Evolutionary conservation across 2,888 invertebrate species (phyloP).

Genomic region (Oxystoma pomonae): DNA sequence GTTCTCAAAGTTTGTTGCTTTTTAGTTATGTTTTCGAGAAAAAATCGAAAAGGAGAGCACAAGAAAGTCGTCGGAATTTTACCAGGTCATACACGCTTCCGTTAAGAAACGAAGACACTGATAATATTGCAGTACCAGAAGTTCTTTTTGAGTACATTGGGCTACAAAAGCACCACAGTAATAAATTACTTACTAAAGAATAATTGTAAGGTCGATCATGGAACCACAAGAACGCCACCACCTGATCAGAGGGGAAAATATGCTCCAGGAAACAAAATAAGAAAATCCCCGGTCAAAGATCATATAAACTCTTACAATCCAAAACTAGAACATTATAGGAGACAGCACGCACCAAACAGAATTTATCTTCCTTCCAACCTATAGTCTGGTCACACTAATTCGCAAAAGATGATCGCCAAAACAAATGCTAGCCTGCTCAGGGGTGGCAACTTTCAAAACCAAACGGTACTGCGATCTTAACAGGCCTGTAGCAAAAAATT

Average conservation of each 20-base stretch:
- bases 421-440: no score
- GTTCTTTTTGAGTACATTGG: conserved; percentile 3
- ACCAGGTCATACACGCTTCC: neutral
- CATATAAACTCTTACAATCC: conserved; percentile 4
- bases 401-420: no score
- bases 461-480: no score
- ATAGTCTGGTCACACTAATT: no score
- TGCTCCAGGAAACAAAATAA: neutral
- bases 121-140: neutral
- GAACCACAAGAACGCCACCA: neutral
- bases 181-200: neutral
- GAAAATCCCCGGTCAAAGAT: neutral
- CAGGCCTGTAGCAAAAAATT: no score
- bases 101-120: neutral
- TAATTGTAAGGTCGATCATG: neutral
- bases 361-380: conserved; percentile 5
- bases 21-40: neutral
- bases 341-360: conserved; percentile 2
- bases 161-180: conserved; percentile 3
- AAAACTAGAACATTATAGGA: neutral
- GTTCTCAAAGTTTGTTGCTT: neutral
- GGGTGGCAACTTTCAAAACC: no score
- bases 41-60: neutral
- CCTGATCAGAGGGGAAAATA: neutral
- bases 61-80: neutral